phyloP scores from a whole-genome alignment of 2,888 invertebrate genomes.

The Gortyna flavago region DNA sequence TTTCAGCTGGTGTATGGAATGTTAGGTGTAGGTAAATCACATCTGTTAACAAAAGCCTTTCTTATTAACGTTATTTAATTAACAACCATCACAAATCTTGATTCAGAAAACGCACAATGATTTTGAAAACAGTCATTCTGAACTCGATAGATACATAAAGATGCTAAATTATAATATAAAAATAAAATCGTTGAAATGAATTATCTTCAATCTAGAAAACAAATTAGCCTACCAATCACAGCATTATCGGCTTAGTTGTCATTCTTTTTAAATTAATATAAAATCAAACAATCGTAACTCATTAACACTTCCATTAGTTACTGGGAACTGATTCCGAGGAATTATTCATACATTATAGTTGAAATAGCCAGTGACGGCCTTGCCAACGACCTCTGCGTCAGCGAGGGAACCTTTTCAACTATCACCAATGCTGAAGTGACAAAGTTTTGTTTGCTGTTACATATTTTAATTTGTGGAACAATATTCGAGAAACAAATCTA shows the following conservation, averaged over 20 bases:
- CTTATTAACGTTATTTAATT: neutral
- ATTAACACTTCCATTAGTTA: conserved; percentile 38
- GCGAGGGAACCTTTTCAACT: conserved; percentile 76
- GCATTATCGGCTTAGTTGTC: conserved; percentile 2
- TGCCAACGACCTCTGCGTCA: conserved; percentile 80
- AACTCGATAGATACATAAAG: neutral
- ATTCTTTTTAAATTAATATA: conserved; percentile 10
- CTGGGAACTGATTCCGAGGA: conserved; percentile 34
- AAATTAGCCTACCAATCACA: neutral
- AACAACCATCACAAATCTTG: neutral
- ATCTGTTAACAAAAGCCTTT: neutral
- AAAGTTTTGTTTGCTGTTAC: conserved; percentile 38
- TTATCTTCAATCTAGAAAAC: neutral
- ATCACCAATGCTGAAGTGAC: conserved; percentile 68
- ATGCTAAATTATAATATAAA: neutral
- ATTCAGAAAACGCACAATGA: neutral
- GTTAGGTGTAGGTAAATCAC: neutral
- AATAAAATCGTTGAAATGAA: neutral
- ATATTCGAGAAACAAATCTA: neutral
- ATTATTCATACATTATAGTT: conserved; percentile 56
- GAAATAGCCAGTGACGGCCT: conserved; percentile 68
- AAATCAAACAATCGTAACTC: conserved; percentile 16
- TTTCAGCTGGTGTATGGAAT: neutral
- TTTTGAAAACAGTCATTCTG: neutral
- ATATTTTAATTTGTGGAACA: conserved; percentile 12